Evolutionary conservation across 2,888 invertebrate species (phyloP).

Genomic region (Crioceris asparagi): DNA sequence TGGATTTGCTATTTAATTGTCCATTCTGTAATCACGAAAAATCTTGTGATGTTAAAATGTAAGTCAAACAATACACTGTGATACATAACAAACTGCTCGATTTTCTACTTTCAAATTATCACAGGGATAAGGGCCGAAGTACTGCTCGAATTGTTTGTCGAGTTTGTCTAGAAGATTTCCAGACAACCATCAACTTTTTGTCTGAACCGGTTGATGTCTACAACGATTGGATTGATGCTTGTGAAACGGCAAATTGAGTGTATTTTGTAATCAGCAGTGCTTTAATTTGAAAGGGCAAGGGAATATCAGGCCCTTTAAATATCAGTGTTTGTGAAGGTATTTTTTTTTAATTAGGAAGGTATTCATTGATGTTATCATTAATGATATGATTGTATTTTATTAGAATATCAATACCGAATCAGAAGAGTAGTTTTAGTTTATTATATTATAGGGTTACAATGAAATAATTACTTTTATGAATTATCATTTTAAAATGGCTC

Average conservation of each 20-base stretch:
- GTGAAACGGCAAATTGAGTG: slow-evolving; percentile 80
- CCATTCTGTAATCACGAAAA: slow-evolving; percentile 99
- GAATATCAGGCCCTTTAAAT: no score
- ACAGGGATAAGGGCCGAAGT: slow-evolving; percentile 89
- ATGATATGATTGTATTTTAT: no score
- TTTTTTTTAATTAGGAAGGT: no score
- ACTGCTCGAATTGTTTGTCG: slow-evolving; percentile 91
- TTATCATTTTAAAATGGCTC: no score
- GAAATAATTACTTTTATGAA: no score
- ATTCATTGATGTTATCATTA: no score
- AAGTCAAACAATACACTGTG: slow-evolving; percentile 36
- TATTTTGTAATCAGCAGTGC: no score
- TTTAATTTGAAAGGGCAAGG: no score
- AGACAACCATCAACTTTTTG: slow-evolving; percentile 89
- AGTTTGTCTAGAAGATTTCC: slow-evolving; percentile 94
- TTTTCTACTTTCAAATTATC: slow-evolving; percentile 30
- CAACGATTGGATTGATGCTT: slow-evolving; percentile 99
- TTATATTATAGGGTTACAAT: no score
- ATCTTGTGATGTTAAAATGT: slow-evolving; percentile 99
- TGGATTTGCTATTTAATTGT: slow-evolving; percentile 95
- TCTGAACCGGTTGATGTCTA: slow-evolving; percentile 98
- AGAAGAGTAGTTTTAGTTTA: no score
- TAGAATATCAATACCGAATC: no score
- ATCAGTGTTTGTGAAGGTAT: no score
- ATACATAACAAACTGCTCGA: neutral